These are phyloP conservation scores for Platysteira castanea DNA, from an alignment of 2,113 vertebrate species.

Conservation along the genomic window DNA sequence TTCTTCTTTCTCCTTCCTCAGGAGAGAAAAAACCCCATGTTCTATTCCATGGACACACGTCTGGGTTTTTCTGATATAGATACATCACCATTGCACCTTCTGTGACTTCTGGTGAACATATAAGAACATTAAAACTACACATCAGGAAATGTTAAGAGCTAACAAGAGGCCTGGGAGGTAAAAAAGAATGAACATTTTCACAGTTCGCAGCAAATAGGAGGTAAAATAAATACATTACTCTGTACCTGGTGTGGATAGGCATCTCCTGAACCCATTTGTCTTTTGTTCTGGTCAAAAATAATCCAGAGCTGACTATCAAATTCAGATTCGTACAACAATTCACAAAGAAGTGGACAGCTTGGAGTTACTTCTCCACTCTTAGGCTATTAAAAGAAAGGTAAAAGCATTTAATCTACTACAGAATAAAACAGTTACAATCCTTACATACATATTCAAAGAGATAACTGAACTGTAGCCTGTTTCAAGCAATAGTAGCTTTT, in stretches of 20 bases:
- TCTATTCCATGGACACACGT: not conserved
- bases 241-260: conserved; percentile 98
- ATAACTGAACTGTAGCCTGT: not conserved
- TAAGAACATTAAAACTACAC: not conserved
- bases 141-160: not conserved
- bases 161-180: not conserved
- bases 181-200: not conserved
- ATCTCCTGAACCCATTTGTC: conserved; percentile 92
- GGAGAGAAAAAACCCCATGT: not conserved
- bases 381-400: conserved; percentile 74
- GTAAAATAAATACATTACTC: not conserved
- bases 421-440: not conserved
- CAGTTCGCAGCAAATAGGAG: not conserved
- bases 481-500: not conserved
- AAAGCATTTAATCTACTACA: not conserved
- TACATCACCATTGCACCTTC: not conserved
- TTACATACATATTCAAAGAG: not conserved
- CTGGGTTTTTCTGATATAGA: not conserved
- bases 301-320: conserved; percentile 99
- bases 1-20: not conserved
- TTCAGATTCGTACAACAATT: conserved; percentile 94
- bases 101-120: not conserved
- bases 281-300: conserved; percentile 97
- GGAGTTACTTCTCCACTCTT: conserved; percentile 97
- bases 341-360: conserved; percentile 93